Conservation (phyloP, 2,797 vertebrate genomes). For the Yasuhikotakia modesta region DNA sequence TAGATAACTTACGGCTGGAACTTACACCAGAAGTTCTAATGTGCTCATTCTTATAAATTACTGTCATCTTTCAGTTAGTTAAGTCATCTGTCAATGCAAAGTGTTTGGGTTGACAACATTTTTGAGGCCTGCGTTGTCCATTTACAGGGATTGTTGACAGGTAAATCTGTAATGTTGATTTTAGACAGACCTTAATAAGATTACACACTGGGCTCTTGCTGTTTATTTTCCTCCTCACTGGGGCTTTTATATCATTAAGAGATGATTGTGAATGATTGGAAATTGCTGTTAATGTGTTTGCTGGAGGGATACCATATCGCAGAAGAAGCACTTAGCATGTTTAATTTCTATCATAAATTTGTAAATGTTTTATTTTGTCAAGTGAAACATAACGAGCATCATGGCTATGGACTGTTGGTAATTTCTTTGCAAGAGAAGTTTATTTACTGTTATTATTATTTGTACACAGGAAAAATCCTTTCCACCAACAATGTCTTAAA, state of each 20-base stretch:
- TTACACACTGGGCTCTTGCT: neutral
- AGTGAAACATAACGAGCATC: too few species aligned
- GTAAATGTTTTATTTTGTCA: neutral
- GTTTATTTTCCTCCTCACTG: neutral
- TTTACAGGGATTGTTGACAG: slow-evolving; percentile 14
- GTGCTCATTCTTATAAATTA: slow-evolving; percentile 17
- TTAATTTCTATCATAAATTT: neutral
- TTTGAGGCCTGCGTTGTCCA: slow-evolving; percentile 4
- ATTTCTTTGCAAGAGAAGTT: too few species aligned
- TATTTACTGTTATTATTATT: too few species aligned
- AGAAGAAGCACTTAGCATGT: neutral
- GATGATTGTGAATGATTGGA: neutral
- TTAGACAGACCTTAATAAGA: slow-evolving; percentile 6
- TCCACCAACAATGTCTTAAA: too few species aligned
- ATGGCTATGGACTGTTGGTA: too few species aligned
- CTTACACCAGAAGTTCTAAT: neutral
- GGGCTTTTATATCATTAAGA: neutral
- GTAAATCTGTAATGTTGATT: slow-evolving; percentile 3
- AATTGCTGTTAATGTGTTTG: neutral
- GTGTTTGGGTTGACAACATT: slow-evolving; percentile 28
- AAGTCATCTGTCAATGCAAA: slow-evolving; percentile 14
- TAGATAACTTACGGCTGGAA: neutral
- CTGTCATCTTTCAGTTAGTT: slow-evolving; percentile 28
- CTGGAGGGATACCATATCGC: neutral
- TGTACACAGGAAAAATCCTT: too few species aligned